These are phyloP conservation scores for Eucera pruinosa DNA, from an alignment of 2,888 invertebrate species.

Conservation along the genomic window DNA sequence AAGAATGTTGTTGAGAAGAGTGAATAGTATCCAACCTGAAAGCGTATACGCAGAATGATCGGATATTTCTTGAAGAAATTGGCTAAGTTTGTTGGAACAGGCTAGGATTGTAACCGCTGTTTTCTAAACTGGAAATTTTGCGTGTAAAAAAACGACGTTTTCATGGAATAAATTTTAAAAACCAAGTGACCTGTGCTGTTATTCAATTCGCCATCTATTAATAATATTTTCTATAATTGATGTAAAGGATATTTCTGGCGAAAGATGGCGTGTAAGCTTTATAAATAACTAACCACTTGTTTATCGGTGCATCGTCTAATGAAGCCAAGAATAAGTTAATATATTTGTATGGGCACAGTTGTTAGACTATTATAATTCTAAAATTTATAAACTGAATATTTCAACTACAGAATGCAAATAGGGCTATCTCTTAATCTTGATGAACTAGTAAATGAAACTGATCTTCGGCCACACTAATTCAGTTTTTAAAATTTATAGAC, in stretches of 20 bases:
- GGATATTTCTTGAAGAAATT: not conserved
- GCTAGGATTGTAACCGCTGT: not conserved
- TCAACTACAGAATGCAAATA: too few species aligned
- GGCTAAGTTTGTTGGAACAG: not conserved
- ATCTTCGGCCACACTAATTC: too few species aligned
- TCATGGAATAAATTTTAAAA: not conserved
- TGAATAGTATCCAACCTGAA: not conserved
- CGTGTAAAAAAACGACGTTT: not conserved
- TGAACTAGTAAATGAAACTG: too few species aligned
- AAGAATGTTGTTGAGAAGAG: not conserved
- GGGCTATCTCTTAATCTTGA: too few species aligned
- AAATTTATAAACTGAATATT: not conserved
- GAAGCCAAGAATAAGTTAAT: not conserved
- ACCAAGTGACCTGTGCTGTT: not conserved
- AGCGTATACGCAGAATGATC: not conserved
- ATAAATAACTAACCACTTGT: slow-evolving; percentile 19
- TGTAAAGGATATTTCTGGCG: slow-evolving; percentile 12
- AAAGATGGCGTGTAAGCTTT: not conserved
- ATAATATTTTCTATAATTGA: slow-evolving; percentile 8
- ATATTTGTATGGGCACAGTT: not conserved
- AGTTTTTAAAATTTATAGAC: too few species aligned
- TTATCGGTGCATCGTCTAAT: slow-evolving; percentile 14
- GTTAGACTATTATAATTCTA: not conserved
- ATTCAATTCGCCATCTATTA: not conserved
- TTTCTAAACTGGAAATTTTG: not conserved